Conservation (phyloP, 2,113 vertebrate genomes). For the Pterocles burchelli region DNA sequence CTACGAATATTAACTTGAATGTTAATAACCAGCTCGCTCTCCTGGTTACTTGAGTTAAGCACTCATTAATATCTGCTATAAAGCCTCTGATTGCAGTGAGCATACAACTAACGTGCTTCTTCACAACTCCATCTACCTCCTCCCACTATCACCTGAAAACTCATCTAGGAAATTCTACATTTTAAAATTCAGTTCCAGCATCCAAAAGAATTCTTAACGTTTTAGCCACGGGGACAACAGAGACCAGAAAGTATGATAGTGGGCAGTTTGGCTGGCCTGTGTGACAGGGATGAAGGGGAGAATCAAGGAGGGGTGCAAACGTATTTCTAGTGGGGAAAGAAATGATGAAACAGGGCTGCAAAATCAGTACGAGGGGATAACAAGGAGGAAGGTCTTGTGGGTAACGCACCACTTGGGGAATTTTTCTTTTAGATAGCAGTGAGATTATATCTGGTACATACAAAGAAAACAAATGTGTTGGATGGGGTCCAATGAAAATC, state of each 20-base stretch:
- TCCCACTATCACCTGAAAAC: background rate
- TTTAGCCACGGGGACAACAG: background rate
- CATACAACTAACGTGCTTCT: background rate
- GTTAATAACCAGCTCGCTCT: background rate
- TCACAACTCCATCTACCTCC: background rate
- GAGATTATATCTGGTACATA: background rate
- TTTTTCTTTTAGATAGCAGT: background rate
- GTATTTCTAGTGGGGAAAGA: background rate
- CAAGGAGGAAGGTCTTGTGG: background rate
- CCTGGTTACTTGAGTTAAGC: background rate
- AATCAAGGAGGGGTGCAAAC: background rate
- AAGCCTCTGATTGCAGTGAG: background rate
- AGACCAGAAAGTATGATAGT: background rate
- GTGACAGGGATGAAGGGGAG: background rate
- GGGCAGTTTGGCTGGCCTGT: background rate
- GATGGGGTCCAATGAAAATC: background rate
- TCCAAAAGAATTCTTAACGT: background rate
- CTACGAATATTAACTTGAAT: background rate
- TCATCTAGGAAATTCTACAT: background rate
- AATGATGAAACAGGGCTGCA: background rate
- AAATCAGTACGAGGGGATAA: background rate
- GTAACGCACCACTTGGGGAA: background rate
- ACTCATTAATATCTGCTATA: background rate
- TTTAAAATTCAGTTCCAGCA: background rate
- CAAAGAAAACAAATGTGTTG: slow-evolving; percentile 13